Percentiles rank a stretch among this genome's conserved stretches.
Conservation (phyloP, 2,113 vertebrate genomes). For the Apaloderma vittatum region DNA sequence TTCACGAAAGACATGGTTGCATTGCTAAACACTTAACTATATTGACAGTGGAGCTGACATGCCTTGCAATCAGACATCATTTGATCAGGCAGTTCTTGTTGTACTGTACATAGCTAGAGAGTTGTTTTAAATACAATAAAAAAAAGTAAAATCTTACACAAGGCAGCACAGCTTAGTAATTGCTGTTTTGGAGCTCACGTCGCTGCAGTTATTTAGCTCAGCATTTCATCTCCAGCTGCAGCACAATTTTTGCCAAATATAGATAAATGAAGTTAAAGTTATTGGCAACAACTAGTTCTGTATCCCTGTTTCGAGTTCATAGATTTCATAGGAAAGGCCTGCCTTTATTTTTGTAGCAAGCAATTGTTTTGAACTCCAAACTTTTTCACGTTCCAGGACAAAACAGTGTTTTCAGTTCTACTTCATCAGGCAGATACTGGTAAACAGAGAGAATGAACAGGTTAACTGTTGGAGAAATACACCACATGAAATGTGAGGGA, state of each 20-base stretch:
- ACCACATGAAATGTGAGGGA: neutral
- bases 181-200: constrained; percentile 83
- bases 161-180: constrained; percentile 79
- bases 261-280: constrained; percentile 89
- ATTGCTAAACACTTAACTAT: neutral
- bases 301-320: constrained; percentile 80
- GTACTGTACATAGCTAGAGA: constrained; percentile 63
- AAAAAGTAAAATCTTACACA: constrained; percentile 80
- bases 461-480: neutral
- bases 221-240: constrained; percentile 87
- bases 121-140: constrained; percentile 80
- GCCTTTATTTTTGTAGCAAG: constrained; percentile 64
- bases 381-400: constrained; percentile 13
- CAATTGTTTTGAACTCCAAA: constrained; percentile 43
- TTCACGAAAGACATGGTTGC: neutral
- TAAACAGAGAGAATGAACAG: neutral
- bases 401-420: constrained; percentile 6
- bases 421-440: constrained; percentile 29
- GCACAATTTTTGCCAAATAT: constrained; percentile 87
- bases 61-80: constrained; percentile 28
- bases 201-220: constrained; percentile 82
- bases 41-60: neutral
- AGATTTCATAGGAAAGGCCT: constrained; percentile 75
- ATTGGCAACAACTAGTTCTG: constrained; percentile 79
- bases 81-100: constrained; percentile 47